Evolutionary conservation across 2,888 invertebrate genomes (phyloP), one percentile per base, ranked within the genome.

Genomic region (Dermolepida albohirtum): DNA sequence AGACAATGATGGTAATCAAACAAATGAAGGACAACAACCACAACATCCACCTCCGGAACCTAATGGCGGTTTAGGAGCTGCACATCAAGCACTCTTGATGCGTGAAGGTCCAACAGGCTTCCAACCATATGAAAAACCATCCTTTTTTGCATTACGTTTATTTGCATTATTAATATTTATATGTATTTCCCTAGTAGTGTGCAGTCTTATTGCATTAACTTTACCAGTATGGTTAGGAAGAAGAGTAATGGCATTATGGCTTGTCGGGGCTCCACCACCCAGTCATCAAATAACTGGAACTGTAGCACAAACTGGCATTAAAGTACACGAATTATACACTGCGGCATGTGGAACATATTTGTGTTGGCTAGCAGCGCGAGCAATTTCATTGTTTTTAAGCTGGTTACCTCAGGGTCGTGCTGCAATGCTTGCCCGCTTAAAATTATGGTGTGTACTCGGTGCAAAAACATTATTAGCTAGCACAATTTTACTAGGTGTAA

Each of bases 251-350:
- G 89, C 92, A 0, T 77, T 96, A 5, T 95, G 95, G 94, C 86
- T 94, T 75, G 89, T 90, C 1, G 89, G 90, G 5, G 81, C 82
- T 0, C 81, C 81, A 34, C 81, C 82, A 0, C 80, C 83, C 0
- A 79, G 78, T 10, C 80, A 81, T 0, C 81, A 81, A 70, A 78
- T 82, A 40, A 77, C 79, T 2, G 67, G 73, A 10, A 71, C 70
- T 11, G 70, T 70, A 1, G 74, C 72, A 8, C 69, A 68, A 63
- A 71, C 70, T 5, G 71, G 70, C 12, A 71, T 75, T 63, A 85
- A 75, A 78, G 94, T 97, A 0, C 98, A 98, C 82, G 98, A 98
- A 83, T 84, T 98, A 4, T 98, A 99, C 81, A 98, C 98, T 0
- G 95, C 96, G 0, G 96, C 97, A 0, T 94, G 94, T 80, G 92